Conservation (phyloP, 2,113 vertebrate species). For the Emydura subglobosa region DNA sequence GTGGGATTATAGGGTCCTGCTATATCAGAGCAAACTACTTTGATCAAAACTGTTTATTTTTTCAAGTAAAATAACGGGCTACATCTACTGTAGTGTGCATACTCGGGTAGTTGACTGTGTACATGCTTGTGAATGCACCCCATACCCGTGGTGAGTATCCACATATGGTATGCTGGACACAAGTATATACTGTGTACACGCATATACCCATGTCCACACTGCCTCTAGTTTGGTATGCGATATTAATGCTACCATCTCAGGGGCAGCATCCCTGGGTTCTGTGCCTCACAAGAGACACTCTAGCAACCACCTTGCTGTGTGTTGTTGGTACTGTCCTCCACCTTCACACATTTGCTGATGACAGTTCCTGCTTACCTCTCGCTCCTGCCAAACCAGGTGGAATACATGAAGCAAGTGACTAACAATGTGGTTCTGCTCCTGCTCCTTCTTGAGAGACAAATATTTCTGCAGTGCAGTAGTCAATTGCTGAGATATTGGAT, state of each 20-base stretch:
- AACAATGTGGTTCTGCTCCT: too few relatives aligned
- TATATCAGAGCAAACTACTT: conserved; percentile 42
- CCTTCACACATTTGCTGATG: not conserved
- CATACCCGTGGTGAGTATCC: not conserved
- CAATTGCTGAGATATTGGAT: too few relatives aligned
- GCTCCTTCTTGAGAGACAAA: too few relatives aligned
- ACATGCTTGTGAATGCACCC: not conserved
- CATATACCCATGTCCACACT: not conserved
- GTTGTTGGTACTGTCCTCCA: not conserved
- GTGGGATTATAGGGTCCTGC: not conserved
- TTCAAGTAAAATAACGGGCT: not conserved
- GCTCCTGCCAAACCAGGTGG: not conserved
- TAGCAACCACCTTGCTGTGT: not conserved
- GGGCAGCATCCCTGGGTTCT: not conserved
- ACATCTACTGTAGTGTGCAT: not conserved
- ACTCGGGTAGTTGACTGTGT: not conserved
- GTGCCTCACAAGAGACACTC: not conserved
- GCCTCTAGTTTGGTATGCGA: not conserved
- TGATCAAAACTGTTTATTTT: not conserved
- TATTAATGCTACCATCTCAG: not conserved
- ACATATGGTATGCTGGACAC: not conserved
- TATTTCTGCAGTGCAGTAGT: too few relatives aligned
- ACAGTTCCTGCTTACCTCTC: too few relatives aligned
- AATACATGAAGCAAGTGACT: not conserved
- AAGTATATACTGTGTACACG: not conserved